A percentile compares a stretch with the other conserved stretches of the same genome.
Evolutionary conservation across 2,888 invertebrate species (phyloP).

Genomic region (Cephus pygmeus): DNA sequence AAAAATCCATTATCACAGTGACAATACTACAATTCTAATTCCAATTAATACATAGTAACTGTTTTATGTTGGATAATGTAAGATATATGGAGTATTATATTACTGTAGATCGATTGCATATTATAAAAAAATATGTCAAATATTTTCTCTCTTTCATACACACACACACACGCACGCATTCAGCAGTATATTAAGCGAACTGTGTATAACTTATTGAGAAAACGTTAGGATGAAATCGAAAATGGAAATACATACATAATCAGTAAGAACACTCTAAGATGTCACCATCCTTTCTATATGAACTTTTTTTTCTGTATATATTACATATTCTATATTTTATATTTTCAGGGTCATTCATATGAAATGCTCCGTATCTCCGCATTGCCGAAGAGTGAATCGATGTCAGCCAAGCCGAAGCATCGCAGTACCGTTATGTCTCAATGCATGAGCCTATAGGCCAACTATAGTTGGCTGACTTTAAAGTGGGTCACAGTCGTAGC

Average conservation of each 20-base stretch:
- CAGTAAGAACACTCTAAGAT: background rate
- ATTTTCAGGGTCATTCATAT: background rate
- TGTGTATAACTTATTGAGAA: background rate
- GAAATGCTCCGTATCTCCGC: slow-evolving; percentile 19
- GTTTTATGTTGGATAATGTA: background rate
- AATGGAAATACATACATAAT: background rate
- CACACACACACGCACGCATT: background rate
- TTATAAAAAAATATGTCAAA: background rate
- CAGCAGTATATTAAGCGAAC: background rate
- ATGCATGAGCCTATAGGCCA: slow-evolving; percentile 51
- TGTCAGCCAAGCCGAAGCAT: slow-evolving; percentile 57
- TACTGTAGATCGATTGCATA: background rate
- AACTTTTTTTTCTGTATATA: background rate
- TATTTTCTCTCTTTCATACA: background rate
- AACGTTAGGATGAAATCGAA: background rate
- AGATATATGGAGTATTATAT: background rate
- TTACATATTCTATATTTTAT: background rate
- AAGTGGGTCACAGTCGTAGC: slow-evolving; percentile 64
- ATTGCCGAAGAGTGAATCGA: slow-evolving; percentile 49
- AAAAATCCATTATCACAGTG: background rate
- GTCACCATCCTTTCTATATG: background rate
- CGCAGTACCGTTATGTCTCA: slow-evolving; percentile 63
- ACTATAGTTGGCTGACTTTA: slow-evolving; percentile 48
- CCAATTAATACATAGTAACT: background rate
- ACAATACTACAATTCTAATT: background rate